phyloP scores from a whole-genome alignment of 2,797 vertebrate species.

The Sphaeramia orbicularis region DNA sequence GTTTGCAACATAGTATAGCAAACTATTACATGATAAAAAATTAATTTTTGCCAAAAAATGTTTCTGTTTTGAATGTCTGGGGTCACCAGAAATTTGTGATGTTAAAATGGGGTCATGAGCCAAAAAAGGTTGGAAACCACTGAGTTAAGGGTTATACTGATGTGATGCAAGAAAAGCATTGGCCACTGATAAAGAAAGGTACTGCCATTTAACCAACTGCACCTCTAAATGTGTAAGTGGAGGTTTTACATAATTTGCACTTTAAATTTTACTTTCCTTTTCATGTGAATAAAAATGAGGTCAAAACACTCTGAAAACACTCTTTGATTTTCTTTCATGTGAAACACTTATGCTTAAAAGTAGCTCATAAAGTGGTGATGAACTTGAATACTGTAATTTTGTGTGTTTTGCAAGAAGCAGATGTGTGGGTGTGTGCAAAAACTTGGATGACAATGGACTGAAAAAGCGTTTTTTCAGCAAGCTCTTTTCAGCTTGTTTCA shows the following conservation, averaged over 20 bases:
- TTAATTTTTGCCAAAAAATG: no score
- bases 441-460: conserved; percentile 2
- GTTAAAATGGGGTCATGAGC: no score
- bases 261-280: conserved; percentile 14
- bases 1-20: no score
- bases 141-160: neutral
- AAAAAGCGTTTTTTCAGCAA: conserved; percentile 11
- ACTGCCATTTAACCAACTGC: neutral
- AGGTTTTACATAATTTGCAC: no score
- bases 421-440: neutral
- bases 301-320: conserved; percentile 24
- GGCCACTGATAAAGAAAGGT: no score
- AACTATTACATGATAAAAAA: no score
- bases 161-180: no score
- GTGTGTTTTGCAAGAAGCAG: conserved; percentile 5
- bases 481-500: neutral
- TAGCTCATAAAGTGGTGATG: conserved; percentile 37
- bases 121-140: no score
- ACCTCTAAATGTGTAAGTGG: neutral
- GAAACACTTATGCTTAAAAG: conserved; percentile 27
- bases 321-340: conserved; percentile 34
- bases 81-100: no score
- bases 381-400: conserved; percentile 18
- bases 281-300: conserved; percentile 21
- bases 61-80: no score